Base-by-base conservation (phyloP, 2,797 vertebrate genomes). In the Poecilia gillii region DNA sequence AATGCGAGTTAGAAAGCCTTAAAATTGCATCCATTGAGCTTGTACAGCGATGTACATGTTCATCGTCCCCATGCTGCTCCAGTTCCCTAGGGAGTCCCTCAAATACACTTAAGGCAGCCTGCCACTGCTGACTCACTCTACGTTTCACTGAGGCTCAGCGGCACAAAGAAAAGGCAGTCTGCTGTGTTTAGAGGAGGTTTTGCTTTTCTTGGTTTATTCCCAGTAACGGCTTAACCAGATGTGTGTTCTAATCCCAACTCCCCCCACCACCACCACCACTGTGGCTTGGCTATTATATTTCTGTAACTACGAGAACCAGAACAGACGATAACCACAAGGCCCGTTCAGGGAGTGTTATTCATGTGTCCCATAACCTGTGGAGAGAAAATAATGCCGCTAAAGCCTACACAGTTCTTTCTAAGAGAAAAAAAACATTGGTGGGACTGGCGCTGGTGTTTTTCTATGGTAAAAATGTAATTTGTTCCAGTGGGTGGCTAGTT, bases 61-160 rank as follows among this genome's bases (percentile, higher is more conserved):
- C 74, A 74, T 85, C 75, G 81, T 62, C 76, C 74, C 62, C 84
- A 78, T 84, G 66, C 81, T 87, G 84, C 80, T 79, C 84, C 64
- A 73, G 55, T 75, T 90, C 90, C 79, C 86, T 66, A 39, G 87
- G 84, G 88, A 88, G 87, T 83, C 87, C 86, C 90, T 88, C 64
- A 85, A 84, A 88, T 93, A 90, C 79, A 55, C 81, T 87, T 90
- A 88, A 81, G 81, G 85, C 81, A 87, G 78, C 77, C 46, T 75
- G 64, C 13, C 18, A 85, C 84, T 92, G 92, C 91, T 90, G 94
- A 95, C 90, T 94, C 93, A 93, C 81, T 85, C 83, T 79, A 74
- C 85, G 78, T 89, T 84, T 71, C 73, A 73, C 88, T 78, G 77
- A 82, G 90, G 74, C 87, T 78, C 74, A 92, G 86, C 85, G 83